These are phyloP conservation scores for Trididemnum nubilum DNA, from an alignment of 23 tunicate genomes.

Conservation along the genomic window DNA sequence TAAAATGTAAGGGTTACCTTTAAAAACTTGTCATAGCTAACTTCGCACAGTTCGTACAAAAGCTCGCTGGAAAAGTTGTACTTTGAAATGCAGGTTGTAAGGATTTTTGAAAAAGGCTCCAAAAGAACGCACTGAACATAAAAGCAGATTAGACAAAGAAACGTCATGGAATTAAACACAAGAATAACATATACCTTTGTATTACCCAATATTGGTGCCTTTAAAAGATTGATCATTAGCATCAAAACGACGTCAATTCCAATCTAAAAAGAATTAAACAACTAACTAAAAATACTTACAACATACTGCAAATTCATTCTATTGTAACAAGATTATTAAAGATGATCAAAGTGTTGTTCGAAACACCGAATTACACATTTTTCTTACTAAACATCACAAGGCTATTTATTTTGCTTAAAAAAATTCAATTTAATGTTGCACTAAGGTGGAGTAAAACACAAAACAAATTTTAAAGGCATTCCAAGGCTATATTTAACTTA, in stretches of 20 bases:
- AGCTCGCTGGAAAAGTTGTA: slow-evolving; percentile 45
- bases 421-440: too few relatives aligned
- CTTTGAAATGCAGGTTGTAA: slow-evolving; percentile 24
- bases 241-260: slow-evolving; percentile 19
- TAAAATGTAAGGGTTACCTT: too few relatives aligned
- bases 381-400: too few relatives aligned
- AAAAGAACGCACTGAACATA: slow-evolving; percentile 65
- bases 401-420: too few relatives aligned
- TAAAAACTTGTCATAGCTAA: slow-evolving; percentile 28
- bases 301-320: too few relatives aligned
- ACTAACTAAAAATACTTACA: too few relatives aligned
- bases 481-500: too few relatives aligned
- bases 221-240: slow-evolving; percentile 36
- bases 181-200: slow-evolving; percentile 17
- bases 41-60: slow-evolving; percentile 51
- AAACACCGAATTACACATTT: too few relatives aligned
- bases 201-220: background rate
- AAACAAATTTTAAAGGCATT: too few relatives aligned
- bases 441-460: too few relatives aligned
- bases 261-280: slow-evolving; percentile 24
- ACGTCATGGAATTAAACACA: background rate
- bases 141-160: background rate
- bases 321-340: too few relatives aligned
- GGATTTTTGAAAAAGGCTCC: slow-evolving; percentile 70
- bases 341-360: too few relatives aligned